These are phyloP conservation scores for Aviceda subcristata DNA, from an alignment of 2,113 vertebrate species.

Conservation along the genomic window DNA sequence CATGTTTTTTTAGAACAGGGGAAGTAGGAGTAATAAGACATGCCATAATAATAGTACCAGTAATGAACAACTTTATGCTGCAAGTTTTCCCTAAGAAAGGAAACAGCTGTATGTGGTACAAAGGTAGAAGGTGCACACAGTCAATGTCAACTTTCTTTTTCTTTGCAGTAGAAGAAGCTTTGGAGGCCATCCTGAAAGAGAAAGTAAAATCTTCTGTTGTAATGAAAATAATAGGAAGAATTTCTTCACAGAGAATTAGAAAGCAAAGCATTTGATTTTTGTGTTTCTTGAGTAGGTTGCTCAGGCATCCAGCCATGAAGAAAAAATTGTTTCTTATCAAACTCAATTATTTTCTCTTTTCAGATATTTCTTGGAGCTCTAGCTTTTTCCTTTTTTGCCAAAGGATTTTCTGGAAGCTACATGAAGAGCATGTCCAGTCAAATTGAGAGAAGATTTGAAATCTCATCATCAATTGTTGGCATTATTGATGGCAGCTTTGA, in stretches of 20 bases:
- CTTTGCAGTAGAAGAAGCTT: not conserved
- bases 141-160: not conserved
- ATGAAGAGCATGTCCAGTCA: constrained; percentile 73
- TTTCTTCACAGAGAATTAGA: not conserved
- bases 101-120: not conserved
- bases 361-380: constrained; percentile 73
- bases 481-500: constrained; percentile 75
- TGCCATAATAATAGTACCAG: rapidly evolving
- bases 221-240: not conserved
- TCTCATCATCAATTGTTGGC: constrained; percentile 65
- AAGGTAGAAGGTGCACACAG: not conserved
- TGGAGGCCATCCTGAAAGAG: not conserved
- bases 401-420: constrained; percentile 71
- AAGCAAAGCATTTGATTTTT: not conserved
- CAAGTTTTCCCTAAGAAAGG: not conserved
- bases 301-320: not conserved
- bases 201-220: not conserved
- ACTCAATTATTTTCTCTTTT: constrained; percentile 23
- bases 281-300: not conserved
- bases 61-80: not conserved
- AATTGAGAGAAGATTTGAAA: constrained; percentile 74
- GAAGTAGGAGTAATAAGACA: not conserved
- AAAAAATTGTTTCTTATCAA: not conserved
- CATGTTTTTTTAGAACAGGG: not conserved
- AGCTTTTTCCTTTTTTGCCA: constrained; percentile 71